A percentile compares a stretch with the other conserved stretches of the same genome.
Evolutionary conservation across 1,140 invertebrate species (phyloP).

Genomic region (Schmidtea mediterranea): DNA sequence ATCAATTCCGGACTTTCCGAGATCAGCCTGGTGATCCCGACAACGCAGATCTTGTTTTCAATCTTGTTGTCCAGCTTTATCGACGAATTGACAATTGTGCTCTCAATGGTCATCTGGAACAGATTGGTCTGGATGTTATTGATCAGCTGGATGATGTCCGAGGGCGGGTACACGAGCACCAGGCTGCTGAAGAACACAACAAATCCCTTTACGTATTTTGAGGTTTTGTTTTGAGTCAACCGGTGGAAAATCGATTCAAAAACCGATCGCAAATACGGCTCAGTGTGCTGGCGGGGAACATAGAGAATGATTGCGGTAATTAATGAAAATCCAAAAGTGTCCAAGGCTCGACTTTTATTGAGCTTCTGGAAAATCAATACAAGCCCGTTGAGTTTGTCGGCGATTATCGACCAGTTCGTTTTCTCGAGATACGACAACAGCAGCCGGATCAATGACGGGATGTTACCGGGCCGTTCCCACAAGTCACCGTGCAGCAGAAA

Average conservation of each 20-base stretch:
- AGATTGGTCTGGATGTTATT: conserved; percentile 65
- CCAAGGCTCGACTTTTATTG: conserved; percentile 70
- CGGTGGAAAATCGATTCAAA: conserved; percentile 68
- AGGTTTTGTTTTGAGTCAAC: conserved; percentile 63
- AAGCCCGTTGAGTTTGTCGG: conserved; percentile 24
- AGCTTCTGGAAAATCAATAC: conserved; percentile 83
- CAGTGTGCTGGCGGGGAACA: conserved; percentile 36
- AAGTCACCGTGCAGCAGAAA: conserved; percentile 55
- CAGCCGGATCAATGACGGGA: conserved; percentile 58
- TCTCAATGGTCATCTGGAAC: conserved; percentile 73
- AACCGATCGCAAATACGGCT: conserved; percentile 53
- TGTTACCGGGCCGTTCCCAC: conserved; percentile 70
- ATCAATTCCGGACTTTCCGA: conserved; percentile 42
- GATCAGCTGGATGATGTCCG: conserved; percentile 42
- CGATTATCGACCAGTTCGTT: conserved; percentile 43
- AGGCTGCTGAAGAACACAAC: conserved; percentile 67
- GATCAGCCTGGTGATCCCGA: conserved; percentile 56
- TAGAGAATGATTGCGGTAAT: conserved; percentile 53
- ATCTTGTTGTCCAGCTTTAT: conserved; percentile 51
- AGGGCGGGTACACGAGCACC: conserved; percentile 44
- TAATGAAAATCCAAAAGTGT: conserved; percentile 77
- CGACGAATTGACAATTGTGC: conserved; percentile 52
- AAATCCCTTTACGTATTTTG: conserved; percentile 56
- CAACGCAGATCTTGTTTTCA: conserved; percentile 59
- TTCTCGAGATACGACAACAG: conserved; percentile 54